Evolutionary conservation across 2,113 vertebrate genomes (phyloP).

Genomic region (Laticauda colubrina): DNA sequence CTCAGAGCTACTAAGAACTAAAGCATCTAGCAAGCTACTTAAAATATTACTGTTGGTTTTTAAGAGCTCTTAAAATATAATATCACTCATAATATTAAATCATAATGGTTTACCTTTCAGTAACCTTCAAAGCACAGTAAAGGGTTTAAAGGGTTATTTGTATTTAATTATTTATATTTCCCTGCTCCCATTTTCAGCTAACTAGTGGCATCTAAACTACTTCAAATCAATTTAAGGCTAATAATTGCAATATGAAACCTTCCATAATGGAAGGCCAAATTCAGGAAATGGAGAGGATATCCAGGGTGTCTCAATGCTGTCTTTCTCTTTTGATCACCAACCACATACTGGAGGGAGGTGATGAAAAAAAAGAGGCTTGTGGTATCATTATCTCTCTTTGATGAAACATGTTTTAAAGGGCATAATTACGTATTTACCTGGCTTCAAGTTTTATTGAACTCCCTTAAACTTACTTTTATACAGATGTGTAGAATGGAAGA

Average conservation of each 20-base stretch:
- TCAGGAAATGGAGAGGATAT: neutral
- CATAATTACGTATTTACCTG: neutral
- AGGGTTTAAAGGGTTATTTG: neutral
- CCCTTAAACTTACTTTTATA: neutral
- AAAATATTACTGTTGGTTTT: accelerated
- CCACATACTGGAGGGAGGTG: neutral
- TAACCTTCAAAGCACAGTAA: neutral
- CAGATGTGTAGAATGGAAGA: neutral
- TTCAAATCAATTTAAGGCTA: neutral
- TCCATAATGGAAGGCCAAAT: neutral
- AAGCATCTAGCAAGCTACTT: constrained; percentile 80
- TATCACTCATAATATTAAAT: neutral
- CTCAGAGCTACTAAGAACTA: constrained; percentile 84
- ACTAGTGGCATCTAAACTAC: neutral
- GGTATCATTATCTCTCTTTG: neutral
- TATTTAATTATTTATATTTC: neutral
- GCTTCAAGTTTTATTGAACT: neutral
- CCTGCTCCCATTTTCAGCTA: neutral
- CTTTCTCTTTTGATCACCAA: neutral
- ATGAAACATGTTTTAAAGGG: neutral
- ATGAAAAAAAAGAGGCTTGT: neutral
- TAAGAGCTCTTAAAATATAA: neutral
- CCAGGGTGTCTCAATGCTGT: neutral
- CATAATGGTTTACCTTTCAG: neutral
- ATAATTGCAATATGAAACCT: neutral